Evolutionary conservation across 1,140 invertebrate genomes (phyloP), one percentile per base, ranked within the genome.

Genomic region (Platorchestia sp.): DNA sequence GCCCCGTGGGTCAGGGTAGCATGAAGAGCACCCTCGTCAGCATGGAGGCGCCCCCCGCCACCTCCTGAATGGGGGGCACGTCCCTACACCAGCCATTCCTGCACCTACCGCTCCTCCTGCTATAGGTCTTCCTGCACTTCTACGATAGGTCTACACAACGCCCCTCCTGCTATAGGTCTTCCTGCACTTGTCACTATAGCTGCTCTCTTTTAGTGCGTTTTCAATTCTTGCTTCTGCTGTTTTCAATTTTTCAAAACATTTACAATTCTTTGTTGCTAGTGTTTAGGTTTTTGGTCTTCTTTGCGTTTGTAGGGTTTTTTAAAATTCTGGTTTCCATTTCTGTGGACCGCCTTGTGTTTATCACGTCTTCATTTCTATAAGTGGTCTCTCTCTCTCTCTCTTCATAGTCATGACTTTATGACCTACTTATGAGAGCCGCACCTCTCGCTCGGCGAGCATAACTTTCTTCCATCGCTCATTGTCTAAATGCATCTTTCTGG

Each of bases 1-100:
- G 91, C 40, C 91, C 91, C 45, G 45, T 93, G 44, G 45, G 43
- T 10, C 43, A 44, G 91, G 45, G 43, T 1, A 45, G 45, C 91
- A 45, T 93, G 91, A 93, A 93, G 91, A 93, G 45, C 40, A 93
- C 43, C 19, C 91, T 93, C 40, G 91, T 93, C 41, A 47, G 47
- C 40, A 93, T 93, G 91, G 91, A 93, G 91, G 91, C 40, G 43
- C 91, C 91, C 45, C 91, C 91, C n/a, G 91, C 91, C 45, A 93
- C 91, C 6, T 93, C 91, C 44, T 93, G 91, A 93, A 93, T 45
- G 91, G n/a, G 41, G 5, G n/a, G n/a, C n/a, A n/a, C n/a, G n/a
- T n/a, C n/a, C n/a, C n/a, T n/a, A n/a, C n/a, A n/a, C n/a, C n/a
- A n/a, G n/a, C n/a, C n/a, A n/a, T n/a, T 27, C 41, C 36, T 43